phyloP scores from a whole-genome alignment of 2,888 invertebrate species.

The Caenorhabditis panamensis region DNA sequence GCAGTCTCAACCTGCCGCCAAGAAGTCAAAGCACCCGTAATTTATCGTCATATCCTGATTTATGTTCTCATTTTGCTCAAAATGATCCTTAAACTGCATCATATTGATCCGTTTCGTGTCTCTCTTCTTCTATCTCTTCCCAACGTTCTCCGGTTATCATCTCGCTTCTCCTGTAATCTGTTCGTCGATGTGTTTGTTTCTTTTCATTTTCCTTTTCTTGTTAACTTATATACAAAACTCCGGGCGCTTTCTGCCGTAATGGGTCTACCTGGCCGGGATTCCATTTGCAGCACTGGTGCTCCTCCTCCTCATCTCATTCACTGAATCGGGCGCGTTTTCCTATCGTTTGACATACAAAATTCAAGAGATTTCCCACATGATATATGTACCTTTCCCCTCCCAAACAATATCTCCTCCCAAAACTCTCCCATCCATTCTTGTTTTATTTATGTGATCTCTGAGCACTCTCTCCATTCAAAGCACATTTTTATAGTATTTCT shows the following conservation, averaged over 20 bases:
- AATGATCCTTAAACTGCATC: constrained; percentile 13
- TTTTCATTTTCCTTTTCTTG: neutral
- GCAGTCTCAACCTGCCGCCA: constrained; percentile 29
- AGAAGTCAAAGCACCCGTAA: constrained; percentile 58
- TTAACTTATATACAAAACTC: neutral
- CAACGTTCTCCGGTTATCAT: constrained; percentile 3
- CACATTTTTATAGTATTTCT: constrained; percentile 10
- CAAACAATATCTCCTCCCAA: neutral
- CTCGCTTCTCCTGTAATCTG: neutral
- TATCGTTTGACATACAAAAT: neutral
- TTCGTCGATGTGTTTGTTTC: neutral
- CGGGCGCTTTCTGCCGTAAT: constrained; percentile 19
- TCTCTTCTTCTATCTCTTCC: neutral
- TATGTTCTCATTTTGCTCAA: constrained; percentile 35
- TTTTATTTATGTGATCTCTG: constrained; percentile 60
- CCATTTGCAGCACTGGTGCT: constrained; percentile 29
- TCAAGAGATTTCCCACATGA: constrained; percentile 1
- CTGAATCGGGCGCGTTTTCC: neutral
- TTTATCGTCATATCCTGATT: constrained; percentile 1
- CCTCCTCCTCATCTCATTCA: constrained; percentile 3
- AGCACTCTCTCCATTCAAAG: neutral
- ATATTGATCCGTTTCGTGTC: constrained; percentile 42
- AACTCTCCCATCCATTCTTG: constrained; percentile 45
- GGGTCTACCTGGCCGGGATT: constrained; percentile 54
- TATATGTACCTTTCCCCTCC: constrained; percentile 15